Conservation (phyloP, 92 coral and sea anemone genomes). For the Palythoa grandis region DNA sequence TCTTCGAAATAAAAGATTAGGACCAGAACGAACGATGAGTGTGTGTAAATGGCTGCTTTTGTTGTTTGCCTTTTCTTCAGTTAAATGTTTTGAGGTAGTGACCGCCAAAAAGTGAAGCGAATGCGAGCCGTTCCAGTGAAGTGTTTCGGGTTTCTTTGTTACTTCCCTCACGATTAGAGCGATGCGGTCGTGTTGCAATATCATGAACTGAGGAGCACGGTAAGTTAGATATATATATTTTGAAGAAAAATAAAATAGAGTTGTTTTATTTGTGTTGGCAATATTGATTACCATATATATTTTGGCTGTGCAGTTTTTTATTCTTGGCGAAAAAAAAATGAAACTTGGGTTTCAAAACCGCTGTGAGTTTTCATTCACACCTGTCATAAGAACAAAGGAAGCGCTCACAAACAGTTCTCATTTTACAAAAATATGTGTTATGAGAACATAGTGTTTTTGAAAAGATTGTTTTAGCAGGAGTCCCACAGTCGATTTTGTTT, state of each 20-base stretch:
- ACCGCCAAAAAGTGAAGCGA: background rate
- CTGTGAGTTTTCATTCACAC: too few relatives aligned
- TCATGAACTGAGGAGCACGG: background rate
- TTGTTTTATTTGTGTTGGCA: background rate
- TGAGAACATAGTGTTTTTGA: background rate
- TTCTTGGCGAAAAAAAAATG: background rate
- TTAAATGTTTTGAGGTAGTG: background rate
- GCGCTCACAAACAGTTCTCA: background rate
- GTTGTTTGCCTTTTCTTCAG: background rate
- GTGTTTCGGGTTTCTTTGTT: background rate
- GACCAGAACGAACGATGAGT: background rate
- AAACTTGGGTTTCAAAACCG: too few relatives aligned
- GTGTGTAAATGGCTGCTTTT: background rate
- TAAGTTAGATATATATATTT: too few relatives aligned
- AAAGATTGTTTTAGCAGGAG: background rate
- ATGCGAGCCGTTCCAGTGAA: background rate
- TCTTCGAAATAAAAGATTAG: too few relatives aligned
- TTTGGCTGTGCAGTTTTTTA: background rate
- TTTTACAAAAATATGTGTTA: background rate
- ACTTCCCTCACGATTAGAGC: background rate
- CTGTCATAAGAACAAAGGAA: background rate
- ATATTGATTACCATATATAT: background rate
- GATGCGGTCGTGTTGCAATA: background rate
- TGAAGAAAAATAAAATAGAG: background rate
- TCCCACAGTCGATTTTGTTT: too few relatives aligned